Evolutionary conservation across 2,113 vertebrate genomes (phyloP).

Genomic region (Chamaea fasciata): DNA sequence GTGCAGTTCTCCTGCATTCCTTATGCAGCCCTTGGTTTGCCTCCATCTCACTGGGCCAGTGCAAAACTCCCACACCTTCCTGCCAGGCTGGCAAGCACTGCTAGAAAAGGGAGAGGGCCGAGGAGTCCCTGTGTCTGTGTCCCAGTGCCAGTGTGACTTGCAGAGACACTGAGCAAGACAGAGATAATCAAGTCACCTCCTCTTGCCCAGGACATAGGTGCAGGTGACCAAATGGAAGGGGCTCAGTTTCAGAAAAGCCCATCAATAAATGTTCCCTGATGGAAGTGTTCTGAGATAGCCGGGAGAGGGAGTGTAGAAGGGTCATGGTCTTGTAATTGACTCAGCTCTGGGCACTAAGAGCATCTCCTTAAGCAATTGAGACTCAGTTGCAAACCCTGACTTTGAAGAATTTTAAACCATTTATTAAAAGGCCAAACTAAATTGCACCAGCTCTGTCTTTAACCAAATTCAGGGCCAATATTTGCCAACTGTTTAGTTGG

Average conservation of each 20-base stretch:
- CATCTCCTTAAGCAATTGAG: not conserved
- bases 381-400: not conserved
- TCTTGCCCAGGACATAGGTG: not conserved
- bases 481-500: not conserved
- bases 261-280: not conserved
- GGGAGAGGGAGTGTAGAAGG: not conserved
- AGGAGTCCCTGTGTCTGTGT: not conserved
- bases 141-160: not conserved
- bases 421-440: not conserved
- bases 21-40: not conserved
- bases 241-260: not conserved
- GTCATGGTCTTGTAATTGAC: not conserved
- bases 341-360: accelerated
- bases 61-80: not conserved
- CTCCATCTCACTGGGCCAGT: not conserved
- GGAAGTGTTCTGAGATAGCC: not conserved
- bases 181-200: not conserved
- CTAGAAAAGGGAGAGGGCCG: not conserved
- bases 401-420: not conserved
- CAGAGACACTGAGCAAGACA: not conserved
- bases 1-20: slow-evolving; percentile 1
- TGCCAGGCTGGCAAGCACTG: not conserved
- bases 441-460: not conserved
- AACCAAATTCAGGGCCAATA: not conserved
- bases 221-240: accelerated